Base-by-base conservation (phyloP, 2,888 invertebrate species). In the Malthinus flaveolus region DNA sequence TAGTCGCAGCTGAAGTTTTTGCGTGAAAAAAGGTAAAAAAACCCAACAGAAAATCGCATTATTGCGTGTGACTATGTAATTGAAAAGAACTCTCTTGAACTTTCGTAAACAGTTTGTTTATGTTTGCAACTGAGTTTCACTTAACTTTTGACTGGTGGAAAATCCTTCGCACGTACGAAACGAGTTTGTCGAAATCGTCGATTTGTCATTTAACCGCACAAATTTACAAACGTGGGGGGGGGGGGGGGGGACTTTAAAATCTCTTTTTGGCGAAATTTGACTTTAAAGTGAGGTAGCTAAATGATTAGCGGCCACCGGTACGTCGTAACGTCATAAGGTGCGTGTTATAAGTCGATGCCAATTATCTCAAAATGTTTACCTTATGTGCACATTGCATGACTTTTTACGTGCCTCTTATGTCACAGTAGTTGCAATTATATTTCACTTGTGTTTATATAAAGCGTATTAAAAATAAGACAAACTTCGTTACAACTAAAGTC, bases 401-500 rank as follows among this genome's bases (percentile, higher is more conserved):
- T 52, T 54, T 67, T 66, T 69, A 67, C 67, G 67, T 68, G 68
- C 64, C 65, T 68, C 70, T 74, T 73, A 73, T 73, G 73, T 73
- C 73, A 73, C 71, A 73, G 72, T 69, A 73, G 67, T 64, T 59
- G 63, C 61, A 66, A 69, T 56, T 59, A 56, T 23, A 23, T 52
- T 54, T 59, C 54, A 49, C 48, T 47, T 46, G 49, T 47, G 68
- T 69, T 68, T 62, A 57, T 66, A 60, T 61, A 59, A 64, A 70
- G 71, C 71, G 69, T 66, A 59, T 59, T 66, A 67, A 66, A 66
- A 67, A 67, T 68, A 67, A 64, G 65, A 48, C 12, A 35, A 47
- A 48, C 12, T 48, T 39, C 42, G 65, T 59, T 67, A 66, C 37
- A 36, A 35, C 46, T 51, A 33, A 23, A 39, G 35, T 36, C 37